phyloP scores from a whole-genome alignment of 2,888 invertebrate species.

The Scrobipalpa atriplicella region DNA sequence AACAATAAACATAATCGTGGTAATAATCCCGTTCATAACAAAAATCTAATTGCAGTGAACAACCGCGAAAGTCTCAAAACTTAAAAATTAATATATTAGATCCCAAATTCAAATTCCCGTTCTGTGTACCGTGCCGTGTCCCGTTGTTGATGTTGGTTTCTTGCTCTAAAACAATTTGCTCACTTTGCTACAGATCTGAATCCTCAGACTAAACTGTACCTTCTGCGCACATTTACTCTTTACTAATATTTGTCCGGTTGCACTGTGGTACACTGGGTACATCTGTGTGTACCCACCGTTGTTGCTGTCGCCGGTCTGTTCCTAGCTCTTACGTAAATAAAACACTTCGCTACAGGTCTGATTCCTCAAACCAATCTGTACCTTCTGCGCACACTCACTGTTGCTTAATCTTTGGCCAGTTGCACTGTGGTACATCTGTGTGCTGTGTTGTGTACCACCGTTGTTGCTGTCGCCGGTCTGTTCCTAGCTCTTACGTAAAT shows the following conservation, averaged over 20 bases:
- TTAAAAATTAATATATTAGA: too few relatives aligned
- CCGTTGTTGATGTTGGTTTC: not conserved
- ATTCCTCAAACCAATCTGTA: not conserved
- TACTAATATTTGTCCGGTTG: conserved; percentile 29
- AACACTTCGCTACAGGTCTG: not conserved
- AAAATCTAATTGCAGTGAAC: too few relatives aligned
- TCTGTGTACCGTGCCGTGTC: too few relatives aligned
- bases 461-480: conserved; percentile 28
- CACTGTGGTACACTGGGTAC: conserved; percentile 20
- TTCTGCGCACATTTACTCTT: not conserved
- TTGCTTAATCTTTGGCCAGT: conserved; percentile 28
- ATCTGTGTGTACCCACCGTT: conserved; percentile 26
- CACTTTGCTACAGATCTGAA: not conserved
- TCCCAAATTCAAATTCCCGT: too few relatives aligned
- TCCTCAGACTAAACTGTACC: not conserved
- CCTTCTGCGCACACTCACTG: not conserved
- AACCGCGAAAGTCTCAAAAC: too few relatives aligned
- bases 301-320: conserved; percentile 29
- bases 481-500: conserved; percentile 39
- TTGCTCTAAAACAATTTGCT: not conserved
- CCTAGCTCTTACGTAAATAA: conserved; percentile 35
- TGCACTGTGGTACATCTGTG: conserved; percentile 27
- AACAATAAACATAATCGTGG: too few relatives aligned
- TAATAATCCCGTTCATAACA: too few relatives aligned
- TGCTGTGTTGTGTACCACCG: conserved; percentile 23